Base-by-base conservation (phyloP, 2,888 invertebrate genomes). In the Microplitis manilae region DNA sequence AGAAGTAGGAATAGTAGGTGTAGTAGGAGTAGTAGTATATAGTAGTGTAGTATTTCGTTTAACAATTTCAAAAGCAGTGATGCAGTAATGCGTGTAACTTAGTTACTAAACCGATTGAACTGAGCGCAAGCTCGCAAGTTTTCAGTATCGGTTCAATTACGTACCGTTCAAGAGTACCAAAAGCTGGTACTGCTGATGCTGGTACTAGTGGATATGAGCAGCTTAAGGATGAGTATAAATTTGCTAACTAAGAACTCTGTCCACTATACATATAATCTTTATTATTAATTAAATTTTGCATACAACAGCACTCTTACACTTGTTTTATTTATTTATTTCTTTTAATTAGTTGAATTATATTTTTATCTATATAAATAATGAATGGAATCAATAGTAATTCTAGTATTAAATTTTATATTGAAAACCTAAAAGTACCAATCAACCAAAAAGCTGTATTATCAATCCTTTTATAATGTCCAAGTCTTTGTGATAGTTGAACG, bases 261-360 rank as follows among this genome's bases (percentile, higher is more conserved):
- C 13, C 50, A 13, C 13, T 50, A 50, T 50, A 50, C 50, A 13
- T 50, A 30, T 30, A 30, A 30, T 30, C 50, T 50, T 50, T 50
- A 87, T 88, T 88, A 89, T 88, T 88, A 89, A 89, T 89, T 89
- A 88, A 88, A 87, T 88, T 86, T 86, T 84, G 83, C 85, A 83
- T 82, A 85, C 86, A 85, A 30, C 30, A 30, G 30, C 30, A 30
- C 30, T 30, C 30, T 30, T 30, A 30, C 4, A 30, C 30, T 30
- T 30, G 30, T 30, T 30, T 30, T 30, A 30, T 30, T 30, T 20
- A 17, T 17, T 17, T 17, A 17, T 17, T 30, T 30, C 4, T 30
- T 30, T 30, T 30, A 30, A 30, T 30, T 30, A 30, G 4, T 30
- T 30, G 2, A 30, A 30, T 30, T 30, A 30, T 30, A 30, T 30